These are phyloP conservation scores for Eupeodes corollae DNA, from an alignment of 1,140 invertebrate genomes.

Conservation along the genomic window DNA sequence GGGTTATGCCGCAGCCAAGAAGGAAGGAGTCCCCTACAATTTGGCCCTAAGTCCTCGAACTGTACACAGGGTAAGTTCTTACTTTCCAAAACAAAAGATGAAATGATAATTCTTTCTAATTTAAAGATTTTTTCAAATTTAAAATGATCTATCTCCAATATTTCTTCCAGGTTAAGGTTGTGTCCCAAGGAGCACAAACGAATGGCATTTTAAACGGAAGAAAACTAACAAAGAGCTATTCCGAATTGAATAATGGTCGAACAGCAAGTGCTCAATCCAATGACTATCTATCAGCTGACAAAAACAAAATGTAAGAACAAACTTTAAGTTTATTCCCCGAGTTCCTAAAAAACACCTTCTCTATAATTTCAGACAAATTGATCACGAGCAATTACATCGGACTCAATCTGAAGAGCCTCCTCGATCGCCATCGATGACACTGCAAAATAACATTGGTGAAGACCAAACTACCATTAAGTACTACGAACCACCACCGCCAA, in stretches of 20 bases:
- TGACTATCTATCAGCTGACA: conserved; percentile 9
- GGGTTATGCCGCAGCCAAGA: conserved; percentile 48
- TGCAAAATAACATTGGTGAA: conserved; percentile 10
- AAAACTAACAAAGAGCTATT: conserved; percentile 71
- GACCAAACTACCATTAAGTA: conserved; percentile 32
- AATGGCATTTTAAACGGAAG: conserved; percentile 60
- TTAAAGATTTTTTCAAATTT: no score
- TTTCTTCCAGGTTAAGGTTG: conserved; percentile 60
- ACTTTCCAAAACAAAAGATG: not conserved
- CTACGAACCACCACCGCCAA: conserved; percentile 27
- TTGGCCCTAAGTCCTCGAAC: conserved; percentile 65
- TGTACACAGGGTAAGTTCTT: conserved; percentile 46
- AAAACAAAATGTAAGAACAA: not conserved
- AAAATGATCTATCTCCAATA: not conserved
- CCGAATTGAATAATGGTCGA: conserved; percentile 49
- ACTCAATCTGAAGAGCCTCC: conserved; percentile 74
- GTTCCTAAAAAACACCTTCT: not conserved
- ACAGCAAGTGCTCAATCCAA: conserved; percentile 12
- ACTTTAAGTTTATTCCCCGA: not conserved
- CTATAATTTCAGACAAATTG: conserved; percentile 20
- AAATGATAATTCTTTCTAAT: no score
- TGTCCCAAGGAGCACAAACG: conserved; percentile 78
- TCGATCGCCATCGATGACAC: conserved; percentile 46
- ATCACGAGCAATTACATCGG: conserved; percentile 65
- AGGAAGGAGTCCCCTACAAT: conserved; percentile 56